A percentile compares a stretch with the other conserved stretches of the same genome.
Evolutionary conservation across 2,113 vertebrate genomes (phyloP).

Genomic region (Amblyornis subalaris): DNA sequence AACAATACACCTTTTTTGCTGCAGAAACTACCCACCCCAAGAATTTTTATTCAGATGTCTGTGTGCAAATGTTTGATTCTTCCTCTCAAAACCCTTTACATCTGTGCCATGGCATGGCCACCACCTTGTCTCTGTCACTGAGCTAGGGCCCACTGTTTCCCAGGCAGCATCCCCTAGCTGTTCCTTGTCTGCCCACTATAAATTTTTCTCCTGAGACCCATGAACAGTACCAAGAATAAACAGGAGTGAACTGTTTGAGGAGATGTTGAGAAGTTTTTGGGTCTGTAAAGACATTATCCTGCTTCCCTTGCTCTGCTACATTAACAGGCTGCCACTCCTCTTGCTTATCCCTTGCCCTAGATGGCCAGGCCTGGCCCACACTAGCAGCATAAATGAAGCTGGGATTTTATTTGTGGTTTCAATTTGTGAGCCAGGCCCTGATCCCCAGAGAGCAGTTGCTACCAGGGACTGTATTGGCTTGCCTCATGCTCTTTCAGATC

Average conservation of each 20-base stretch:
- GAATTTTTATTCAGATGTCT: background rate
- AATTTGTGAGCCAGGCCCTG: background rate
- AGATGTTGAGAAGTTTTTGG: background rate
- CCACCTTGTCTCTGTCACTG: background rate
- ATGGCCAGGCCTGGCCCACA: background rate
- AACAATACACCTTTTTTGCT: background rate
- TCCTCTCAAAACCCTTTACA: background rate
- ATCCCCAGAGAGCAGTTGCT: rapidly evolving
- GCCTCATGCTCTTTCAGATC: conserved; percentile 74
- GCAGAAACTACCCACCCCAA: background rate
- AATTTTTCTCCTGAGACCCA: background rate
- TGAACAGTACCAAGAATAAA: background rate
- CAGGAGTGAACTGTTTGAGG: background rate
- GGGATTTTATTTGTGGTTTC: background rate
- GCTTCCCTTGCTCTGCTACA: rapidly evolving
- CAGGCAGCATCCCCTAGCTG: background rate
- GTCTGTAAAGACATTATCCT: background rate
- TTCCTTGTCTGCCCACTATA: background rate
- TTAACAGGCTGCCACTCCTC: background rate
- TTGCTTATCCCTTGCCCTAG: background rate
- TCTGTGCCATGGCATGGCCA: too few species aligned
- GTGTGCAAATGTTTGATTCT: background rate
- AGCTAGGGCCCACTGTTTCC: background rate
- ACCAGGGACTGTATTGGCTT: background rate
- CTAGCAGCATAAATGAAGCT: background rate